Evolutionary conservation across 2,113 vertebrate genomes (phyloP).

Genomic region (Neopipo cinnamomea): DNA sequence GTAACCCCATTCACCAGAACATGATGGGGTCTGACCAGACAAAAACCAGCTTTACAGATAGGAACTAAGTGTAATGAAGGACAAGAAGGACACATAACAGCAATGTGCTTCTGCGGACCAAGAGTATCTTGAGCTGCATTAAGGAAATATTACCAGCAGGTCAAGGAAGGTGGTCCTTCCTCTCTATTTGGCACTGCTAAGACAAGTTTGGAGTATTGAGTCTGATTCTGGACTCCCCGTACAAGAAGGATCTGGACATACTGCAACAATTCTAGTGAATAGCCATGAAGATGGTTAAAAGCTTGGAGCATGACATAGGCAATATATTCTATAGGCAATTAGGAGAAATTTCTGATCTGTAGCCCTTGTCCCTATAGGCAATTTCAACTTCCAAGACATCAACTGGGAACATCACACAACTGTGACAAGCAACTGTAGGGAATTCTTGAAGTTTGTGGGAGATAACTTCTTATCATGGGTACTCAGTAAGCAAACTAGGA

Average conservation of each 20-base stretch:
- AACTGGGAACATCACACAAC: background rate
- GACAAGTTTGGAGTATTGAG: background rate
- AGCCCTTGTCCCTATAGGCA: background rate
- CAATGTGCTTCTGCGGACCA: background rate
- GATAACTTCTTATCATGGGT: rapidly evolving
- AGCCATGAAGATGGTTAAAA: background rate
- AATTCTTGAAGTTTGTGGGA: background rate
- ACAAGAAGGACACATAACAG: background rate
- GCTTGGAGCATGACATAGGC: background rate
- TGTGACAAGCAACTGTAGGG: background rate
- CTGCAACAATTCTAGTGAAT: background rate
- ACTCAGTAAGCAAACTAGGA: background rate
- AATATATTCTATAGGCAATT: background rate
- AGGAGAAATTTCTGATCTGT: background rate
- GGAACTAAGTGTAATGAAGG: background rate
- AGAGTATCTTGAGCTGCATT: background rate
- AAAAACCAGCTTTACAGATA: background rate
- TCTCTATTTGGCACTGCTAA: background rate
- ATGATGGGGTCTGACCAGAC: background rate
- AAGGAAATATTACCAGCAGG: background rate
- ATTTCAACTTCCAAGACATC: background rate
- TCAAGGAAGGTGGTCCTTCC: background rate
- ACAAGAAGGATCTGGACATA: background rate
- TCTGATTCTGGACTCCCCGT: background rate
- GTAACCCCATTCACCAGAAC: background rate